Percentiles rank a stretch among this genome's conserved stretches.
These are phyloP conservation scores for Zophobas atratus DNA, from an alignment of 1,140 invertebrate species.

Conservation along the genomic window DNA sequence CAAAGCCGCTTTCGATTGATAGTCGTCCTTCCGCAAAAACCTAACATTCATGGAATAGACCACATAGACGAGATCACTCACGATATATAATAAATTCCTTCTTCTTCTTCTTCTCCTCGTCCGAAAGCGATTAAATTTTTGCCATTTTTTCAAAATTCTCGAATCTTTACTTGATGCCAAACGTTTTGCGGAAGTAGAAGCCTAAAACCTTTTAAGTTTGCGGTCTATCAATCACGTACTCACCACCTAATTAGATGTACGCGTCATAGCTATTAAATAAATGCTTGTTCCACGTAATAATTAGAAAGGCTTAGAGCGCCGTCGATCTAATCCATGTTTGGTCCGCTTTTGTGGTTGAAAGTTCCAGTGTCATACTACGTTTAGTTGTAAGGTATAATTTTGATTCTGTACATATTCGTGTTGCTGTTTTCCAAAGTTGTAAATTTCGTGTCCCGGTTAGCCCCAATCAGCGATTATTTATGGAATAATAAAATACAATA, in stretches of 20 bases:
- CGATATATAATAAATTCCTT: too few species aligned
- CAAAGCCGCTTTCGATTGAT: neutral
- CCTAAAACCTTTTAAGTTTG: too few species aligned
- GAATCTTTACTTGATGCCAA: too few species aligned
- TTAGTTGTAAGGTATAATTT: constrained; percentile 32
- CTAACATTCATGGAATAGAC: neutral
- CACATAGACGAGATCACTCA: neutral
- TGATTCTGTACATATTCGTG: constrained; percentile 34
- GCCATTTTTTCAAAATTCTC: neutral
- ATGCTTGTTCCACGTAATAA: neutral
- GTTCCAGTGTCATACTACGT: constrained; percentile 14
- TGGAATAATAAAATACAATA: constrained; percentile 28
- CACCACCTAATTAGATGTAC: neutral
- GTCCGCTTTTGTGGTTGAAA: constrained; percentile 5
- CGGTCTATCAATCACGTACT: too few species aligned
- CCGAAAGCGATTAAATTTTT: too few species aligned
- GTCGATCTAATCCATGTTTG: constrained; percentile 24
- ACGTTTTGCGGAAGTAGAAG: too few species aligned
- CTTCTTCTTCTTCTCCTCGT: too few species aligned
- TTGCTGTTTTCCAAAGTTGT: constrained; percentile 37
- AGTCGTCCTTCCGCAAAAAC: neutral
- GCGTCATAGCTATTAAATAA: neutral
- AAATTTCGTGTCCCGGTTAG: constrained; percentile 36
- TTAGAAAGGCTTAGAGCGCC: constrained; percentile 24
- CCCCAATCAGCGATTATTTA: constrained; percentile 29